phyloP scores from a whole-genome alignment of 2,113 vertebrate species.

The Ahaetulla prasina region DNA sequence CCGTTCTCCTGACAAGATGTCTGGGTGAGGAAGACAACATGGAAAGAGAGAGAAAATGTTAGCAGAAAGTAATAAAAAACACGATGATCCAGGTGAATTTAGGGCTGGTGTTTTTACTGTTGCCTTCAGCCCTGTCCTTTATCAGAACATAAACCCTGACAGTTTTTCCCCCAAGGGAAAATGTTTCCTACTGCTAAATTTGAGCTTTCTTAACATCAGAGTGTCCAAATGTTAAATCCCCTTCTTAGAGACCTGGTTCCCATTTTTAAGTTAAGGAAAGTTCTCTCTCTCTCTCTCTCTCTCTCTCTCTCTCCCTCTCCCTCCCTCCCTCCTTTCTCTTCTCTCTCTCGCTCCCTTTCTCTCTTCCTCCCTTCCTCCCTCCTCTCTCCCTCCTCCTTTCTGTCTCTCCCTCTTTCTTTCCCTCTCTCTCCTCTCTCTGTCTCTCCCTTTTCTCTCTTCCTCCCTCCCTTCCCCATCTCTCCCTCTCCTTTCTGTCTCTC shows the following conservation, averaged over 20 bases:
- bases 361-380: too few species aligned
- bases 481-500: too few species aligned
- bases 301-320: not conserved
- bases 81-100: not conserved
- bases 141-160: not conserved
- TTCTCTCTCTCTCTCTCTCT: too few species aligned
- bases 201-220: not conserved
- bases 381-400: not conserved
- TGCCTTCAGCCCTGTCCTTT: not conserved
- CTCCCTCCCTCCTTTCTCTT: too few species aligned
- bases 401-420: too few species aligned
- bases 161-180: not conserved
- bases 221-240: not conserved
- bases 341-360: fast-evolving
- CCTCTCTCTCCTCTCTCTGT: too few species aligned
- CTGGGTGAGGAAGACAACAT: not conserved
- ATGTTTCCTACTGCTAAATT: not conserved
- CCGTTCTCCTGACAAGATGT: not conserved
- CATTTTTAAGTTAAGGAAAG: too few species aligned
- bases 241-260: not conserved
- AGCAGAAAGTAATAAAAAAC: not conserved
- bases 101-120: not conserved
- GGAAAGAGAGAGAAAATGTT: not conserved
- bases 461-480: too few species aligned
- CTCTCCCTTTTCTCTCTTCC: too few species aligned